Evolutionary conservation across 2,113 vertebrate genomes (phyloP).

Genomic region (Macaca mulatta): DNA sequence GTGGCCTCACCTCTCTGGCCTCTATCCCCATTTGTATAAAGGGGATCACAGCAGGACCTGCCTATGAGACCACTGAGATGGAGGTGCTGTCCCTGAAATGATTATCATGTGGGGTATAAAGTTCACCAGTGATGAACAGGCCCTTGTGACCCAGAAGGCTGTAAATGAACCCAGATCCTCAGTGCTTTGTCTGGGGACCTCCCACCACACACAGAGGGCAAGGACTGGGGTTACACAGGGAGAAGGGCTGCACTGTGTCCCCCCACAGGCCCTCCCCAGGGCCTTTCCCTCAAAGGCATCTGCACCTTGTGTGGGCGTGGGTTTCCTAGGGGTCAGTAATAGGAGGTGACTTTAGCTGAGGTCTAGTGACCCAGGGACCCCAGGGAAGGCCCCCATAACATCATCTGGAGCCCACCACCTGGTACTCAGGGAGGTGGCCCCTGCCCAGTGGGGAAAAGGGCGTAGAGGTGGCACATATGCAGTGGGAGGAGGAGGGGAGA

Average conservation of each 20-base stretch:
- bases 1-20: neutral
- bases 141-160: neutral
- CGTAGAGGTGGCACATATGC: neutral
- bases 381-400: neutral
- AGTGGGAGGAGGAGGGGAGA: neutral
- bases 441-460: neutral
- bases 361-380: neutral
- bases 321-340: neutral
- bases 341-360: neutral
- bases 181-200: neutral
- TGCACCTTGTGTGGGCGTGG: no score
- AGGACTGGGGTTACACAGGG: neutral
- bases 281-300: neutral
- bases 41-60: neutral
- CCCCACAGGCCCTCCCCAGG: neutral
- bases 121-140: neutral
- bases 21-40: neutral
- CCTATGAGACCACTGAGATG: neutral
- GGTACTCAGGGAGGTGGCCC: rapidly evolving
- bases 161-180: neutral
- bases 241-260: neutral
- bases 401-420: neutral
- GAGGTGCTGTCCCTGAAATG: neutral
- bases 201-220: neutral
- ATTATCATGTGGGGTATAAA: neutral